Conservation (phyloP, 2,888 invertebrate genomes). For the Hirtodrosophila trivittata region DNA sequence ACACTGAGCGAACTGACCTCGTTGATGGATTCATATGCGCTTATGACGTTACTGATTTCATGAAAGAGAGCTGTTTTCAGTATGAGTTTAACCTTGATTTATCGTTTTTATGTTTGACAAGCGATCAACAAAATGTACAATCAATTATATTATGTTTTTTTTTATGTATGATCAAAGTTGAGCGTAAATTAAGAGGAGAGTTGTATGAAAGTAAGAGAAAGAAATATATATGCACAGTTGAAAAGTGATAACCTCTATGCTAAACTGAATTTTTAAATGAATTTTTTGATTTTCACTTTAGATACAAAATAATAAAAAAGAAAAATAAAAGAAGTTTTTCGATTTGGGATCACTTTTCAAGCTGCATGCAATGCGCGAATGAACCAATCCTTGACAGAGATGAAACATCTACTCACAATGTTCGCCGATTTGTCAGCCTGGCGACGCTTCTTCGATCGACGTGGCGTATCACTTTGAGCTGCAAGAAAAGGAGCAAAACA, state of each 20-base stretch:
- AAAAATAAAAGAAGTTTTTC: conserved; percentile 5
- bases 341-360: conserved; percentile 69
- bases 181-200: too few relatives aligned
- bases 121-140: conserved; percentile 60
- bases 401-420: conserved; percentile 86
- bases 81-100: conserved; percentile 80
- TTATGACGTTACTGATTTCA: conserved; percentile 78
- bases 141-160: conserved; percentile 33
- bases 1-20: conserved; percentile 75
- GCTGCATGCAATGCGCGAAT: conserved; percentile 37
- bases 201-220: conserved; percentile 47
- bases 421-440: conserved; percentile 87
- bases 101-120: conserved; percentile 45
- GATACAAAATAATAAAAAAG: conserved; percentile 11
- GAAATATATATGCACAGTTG: conserved; percentile 36
- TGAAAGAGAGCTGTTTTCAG: conserved; percentile 79
- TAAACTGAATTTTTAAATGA: background rate
- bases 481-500: conserved; percentile 28
- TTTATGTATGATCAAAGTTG: conserved; percentile 23
- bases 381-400: conserved; percentile 53
- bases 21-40: conserved; percentile 71
- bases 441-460: conserved; percentile 86
- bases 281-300: background rate
- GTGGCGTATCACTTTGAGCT: conserved; percentile 83
- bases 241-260: conserved; percentile 59